Evolutionary conservation across 1,140 invertebrate species (phyloP), one percentile per base, ranked within the genome.

Genomic region (Temnothorax longispinosus): DNA sequence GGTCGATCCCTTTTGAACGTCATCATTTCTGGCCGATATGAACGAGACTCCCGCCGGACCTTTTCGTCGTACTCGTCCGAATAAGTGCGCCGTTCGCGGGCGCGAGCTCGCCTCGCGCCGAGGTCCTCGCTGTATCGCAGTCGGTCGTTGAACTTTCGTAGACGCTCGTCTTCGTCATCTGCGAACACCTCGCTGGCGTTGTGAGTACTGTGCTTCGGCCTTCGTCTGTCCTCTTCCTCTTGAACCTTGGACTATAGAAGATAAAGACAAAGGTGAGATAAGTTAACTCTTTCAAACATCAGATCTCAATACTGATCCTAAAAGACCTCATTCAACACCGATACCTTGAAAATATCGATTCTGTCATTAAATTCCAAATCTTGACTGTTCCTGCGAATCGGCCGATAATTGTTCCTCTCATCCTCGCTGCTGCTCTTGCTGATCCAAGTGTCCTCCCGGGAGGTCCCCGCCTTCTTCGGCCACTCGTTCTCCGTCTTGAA

Each of bases 401-500:
- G n/a, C 7, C 10, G 74, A 52, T 64, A 44, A 6, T 81, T 74
- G 13, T 27, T 32, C 15, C 74, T 92, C 0, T 94, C 92, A 0
- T 93, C 93, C 21, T 93, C 93, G 52, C 91, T 94, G 62, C 88
- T 92, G 32, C 92, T 94, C 11, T 93, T 93, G 38, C 90, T 94
- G 13, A 92, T 94, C 93, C 92, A 93, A 0, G 69, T 21, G 21
- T 85, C 88, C 0, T 88, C 88, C 0, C 27, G 86, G 0, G 88
- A 72, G 10, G 87, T 77, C 2, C 71, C 81, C 2, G 91, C 65
- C 10, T 91, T 90, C 35, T 92, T 91, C 13, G 93, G 92, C 91
- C 92, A 93, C 44, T 94, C 93, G 38, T 91, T 92, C 27, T 94
- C 94, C 8, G 89, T 94, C 60, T 94, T 93, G 47, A 94, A 92